Evolutionary conservation across 2,113 vertebrate genomes (phyloP).

Genomic region (Hylia prasina): DNA sequence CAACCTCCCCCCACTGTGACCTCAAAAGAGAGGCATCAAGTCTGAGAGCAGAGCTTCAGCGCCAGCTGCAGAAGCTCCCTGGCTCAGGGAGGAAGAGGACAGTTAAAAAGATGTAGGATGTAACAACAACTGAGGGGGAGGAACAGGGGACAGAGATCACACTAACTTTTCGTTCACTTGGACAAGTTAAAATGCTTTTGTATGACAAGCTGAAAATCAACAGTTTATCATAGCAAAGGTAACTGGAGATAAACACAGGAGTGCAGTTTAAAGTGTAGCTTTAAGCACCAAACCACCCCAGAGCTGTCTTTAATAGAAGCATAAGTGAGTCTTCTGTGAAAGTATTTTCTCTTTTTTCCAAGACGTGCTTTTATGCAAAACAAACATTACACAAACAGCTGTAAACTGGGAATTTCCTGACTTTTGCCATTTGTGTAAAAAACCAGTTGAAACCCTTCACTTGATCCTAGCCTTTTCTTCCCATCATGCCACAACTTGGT

Average conservation of each 20-base stretch:
- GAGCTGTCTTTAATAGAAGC: background rate
- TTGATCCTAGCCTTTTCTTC: background rate
- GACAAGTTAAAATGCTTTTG: background rate
- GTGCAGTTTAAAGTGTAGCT: background rate
- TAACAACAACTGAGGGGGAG: background rate
- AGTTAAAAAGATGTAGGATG: background rate
- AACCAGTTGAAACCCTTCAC: background rate
- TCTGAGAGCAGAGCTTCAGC: background rate
- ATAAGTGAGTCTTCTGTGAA: background rate
- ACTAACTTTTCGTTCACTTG: background rate
- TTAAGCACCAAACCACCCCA: background rate
- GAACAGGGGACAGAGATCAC: background rate
- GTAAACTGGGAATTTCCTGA: constrained; percentile 60
- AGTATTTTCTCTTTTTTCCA: constrained; percentile 8
- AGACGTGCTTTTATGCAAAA: background rate
- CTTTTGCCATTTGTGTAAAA: constrained; percentile 36
- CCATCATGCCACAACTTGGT: background rate
- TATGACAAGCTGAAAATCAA: background rate
- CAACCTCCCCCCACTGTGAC: background rate
- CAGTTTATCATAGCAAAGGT: background rate
- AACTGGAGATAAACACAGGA: background rate
- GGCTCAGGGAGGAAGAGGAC: background rate
- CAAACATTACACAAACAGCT: constrained; percentile 22
- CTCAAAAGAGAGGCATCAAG: background rate
- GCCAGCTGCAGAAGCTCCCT: background rate